Evolutionary conservation across 1,140 invertebrate species (phyloP).

Genomic region (Drosophila kanapiae): DNA sequence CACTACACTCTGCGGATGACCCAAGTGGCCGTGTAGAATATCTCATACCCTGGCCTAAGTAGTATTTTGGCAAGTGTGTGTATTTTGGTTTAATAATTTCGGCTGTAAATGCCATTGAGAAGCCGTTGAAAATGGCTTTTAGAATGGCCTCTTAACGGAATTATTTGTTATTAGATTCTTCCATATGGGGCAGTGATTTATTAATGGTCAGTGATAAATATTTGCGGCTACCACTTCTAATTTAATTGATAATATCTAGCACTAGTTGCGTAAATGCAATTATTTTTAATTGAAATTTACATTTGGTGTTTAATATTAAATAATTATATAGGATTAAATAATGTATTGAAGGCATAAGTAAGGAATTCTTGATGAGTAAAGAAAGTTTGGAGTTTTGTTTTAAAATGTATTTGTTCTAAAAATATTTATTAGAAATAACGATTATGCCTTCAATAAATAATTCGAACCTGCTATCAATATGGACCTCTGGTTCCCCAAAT

Average conservation of each 20-base stretch:
- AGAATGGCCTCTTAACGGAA: neutral
- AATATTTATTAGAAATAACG: neutral
- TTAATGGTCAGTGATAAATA: neutral
- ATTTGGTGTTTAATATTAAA: neutral
- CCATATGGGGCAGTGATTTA: neutral
- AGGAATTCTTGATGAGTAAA: neutral
- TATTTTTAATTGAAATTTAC: neutral
- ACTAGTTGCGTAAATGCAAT: neutral
- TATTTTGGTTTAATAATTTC: slow-evolving; percentile 27
- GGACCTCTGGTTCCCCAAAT: neutral
- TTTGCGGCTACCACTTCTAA: neutral
- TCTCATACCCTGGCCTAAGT: neutral
- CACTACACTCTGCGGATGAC: slow-evolving; percentile 28
- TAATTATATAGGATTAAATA: neutral
- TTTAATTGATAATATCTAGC: neutral
- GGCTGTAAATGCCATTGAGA: neutral
- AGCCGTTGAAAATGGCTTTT: neutral
- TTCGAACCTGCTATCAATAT: neutral
- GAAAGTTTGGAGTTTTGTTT: too few relatives aligned
- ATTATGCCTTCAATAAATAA: neutral
- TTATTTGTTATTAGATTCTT: slow-evolving; percentile 4
- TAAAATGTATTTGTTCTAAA: too few relatives aligned
- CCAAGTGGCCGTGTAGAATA: slow-evolving; percentile 6
- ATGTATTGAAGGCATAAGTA: neutral
- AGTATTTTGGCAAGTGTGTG: slow-evolving; percentile 7